phyloP scores from a whole-genome alignment of 2,888 invertebrate genomes.

The Pemphredon lugubris region DNA sequence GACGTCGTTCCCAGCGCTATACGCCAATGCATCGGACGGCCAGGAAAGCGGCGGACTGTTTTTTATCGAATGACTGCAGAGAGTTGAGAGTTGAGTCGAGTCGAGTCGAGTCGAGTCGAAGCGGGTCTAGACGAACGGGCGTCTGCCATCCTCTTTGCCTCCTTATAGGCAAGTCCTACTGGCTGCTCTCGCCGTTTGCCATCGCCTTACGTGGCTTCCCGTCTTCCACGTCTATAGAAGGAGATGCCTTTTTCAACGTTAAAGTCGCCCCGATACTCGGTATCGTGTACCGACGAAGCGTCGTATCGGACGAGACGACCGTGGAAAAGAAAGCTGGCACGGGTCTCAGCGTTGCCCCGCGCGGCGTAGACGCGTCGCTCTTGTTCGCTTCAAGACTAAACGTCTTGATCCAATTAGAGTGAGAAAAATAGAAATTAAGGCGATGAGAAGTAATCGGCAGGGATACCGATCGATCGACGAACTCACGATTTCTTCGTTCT shows the following conservation, averaged over 20 bases:
- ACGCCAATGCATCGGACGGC: slow-evolving; percentile 70
- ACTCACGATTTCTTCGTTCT: too few relatives aligned
- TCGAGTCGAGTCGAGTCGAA: slow-evolving; percentile 65
- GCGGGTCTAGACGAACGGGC: slow-evolving; percentile 72
- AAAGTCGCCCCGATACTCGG: slow-evolving; percentile 51
- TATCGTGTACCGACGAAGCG: slow-evolving; percentile 36
- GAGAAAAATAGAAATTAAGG: too few relatives aligned
- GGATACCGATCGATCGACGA: too few relatives aligned
- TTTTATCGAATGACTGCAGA: slow-evolving; percentile 75
- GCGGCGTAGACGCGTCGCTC: too few relatives aligned
- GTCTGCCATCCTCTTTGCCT: slow-evolving; percentile 65
- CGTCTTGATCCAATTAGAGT: too few relatives aligned
- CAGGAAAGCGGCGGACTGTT: slow-evolving; percentile 71
- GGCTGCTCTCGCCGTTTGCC: slow-evolving; percentile 33
- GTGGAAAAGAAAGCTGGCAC: slow-evolving; percentile 16
- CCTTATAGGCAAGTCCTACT: slow-evolving; percentile 57
- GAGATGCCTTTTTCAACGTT: slow-evolving; percentile 54
- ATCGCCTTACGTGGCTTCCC: slow-evolving; percentile 48
- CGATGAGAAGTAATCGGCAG: too few relatives aligned
- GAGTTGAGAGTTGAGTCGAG: slow-evolving; percentile 71
- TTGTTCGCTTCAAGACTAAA: too few relatives aligned
- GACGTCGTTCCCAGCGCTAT: slow-evolving; percentile 14
- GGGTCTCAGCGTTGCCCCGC: slow-evolving; percentile 2
- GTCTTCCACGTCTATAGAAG: slow-evolving; percentile 38
- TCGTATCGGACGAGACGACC: slow-evolving; percentile 3